Evolutionary conservation across 2,888 invertebrate genomes (phyloP), one percentile per base, ranked within the genome.

Genomic region (Hymenopus coronatus): DNA sequence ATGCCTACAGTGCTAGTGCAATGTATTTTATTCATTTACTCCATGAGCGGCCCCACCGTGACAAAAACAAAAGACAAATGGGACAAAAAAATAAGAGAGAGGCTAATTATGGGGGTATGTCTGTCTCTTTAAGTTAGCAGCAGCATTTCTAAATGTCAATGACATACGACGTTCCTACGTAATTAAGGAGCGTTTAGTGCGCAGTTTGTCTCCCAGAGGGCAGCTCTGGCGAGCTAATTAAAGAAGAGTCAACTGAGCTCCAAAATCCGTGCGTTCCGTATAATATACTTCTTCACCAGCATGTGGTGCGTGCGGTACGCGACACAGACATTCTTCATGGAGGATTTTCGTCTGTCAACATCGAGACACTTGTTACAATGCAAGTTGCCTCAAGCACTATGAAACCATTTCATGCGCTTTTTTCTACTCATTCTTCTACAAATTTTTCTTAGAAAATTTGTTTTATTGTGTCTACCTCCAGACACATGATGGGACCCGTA

Each of bases 151-250:
- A 70, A 70, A 20, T 88, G 87, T 30, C 89, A 87, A 89, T 89
- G 89, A 89, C 54, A 54, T 27, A 89, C 86, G 46, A 83, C 89
- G 82, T 85, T 83, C 83, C 89, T 46, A 4, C 30, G 83, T 89
- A 89, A 89, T 89, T 89, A 89, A 87, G 54, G 86, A 83, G 89
- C 89, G 83, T 89, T 89, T 89, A 89, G 89, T 83, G 40, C 85
- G 89, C 83, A 89, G 89, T 89, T 89, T 89, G 89, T 89, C 89
- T 89, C 27, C 6, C 25, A 87, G 87, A 81, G 33, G 82, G 82
- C 87, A 87, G 82, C 70, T 54, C 87, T 46, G 27, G 46, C 3
- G n/a, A 27, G 40, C 85, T 46, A 85, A 85, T 85, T 85, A 85
- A 85, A 85, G 20, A 27, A 28, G 84, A 25, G 3, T 7, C 46